These are phyloP conservation scores for Boloria euphrosyne DNA, from an alignment of 2,888 invertebrate genomes.

Conservation along the genomic window DNA sequence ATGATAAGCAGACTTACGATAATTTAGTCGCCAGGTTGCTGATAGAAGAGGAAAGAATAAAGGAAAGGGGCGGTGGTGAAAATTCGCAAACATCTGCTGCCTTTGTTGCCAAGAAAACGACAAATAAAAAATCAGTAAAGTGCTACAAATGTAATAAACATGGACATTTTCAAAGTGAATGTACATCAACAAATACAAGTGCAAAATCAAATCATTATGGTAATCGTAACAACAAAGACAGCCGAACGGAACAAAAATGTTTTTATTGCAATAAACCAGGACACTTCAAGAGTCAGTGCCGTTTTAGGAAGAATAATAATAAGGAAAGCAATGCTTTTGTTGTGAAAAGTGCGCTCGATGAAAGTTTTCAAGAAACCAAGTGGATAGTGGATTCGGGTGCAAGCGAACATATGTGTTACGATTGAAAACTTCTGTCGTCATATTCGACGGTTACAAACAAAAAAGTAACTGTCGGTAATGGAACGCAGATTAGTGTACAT, in stretches of 20 bases:
- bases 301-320: constrained; percentile 15
- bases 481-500: constrained; percentile 30
- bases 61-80: constrained; percentile 30
- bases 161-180: constrained; percentile 1
- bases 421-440: constrained; percentile 37
- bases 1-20: constrained; percentile 41
- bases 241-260: neutral
- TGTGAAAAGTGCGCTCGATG: constrained; percentile 3
- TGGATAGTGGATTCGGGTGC: constrained; percentile 44
- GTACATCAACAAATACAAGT: neutral
- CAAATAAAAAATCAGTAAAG: neutral
- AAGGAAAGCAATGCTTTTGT: constrained; percentile 27
- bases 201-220: neutral
- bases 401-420: constrained; percentile 42
- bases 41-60: constrained; percentile 43
- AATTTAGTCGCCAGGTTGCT: constrained; percentile 43
- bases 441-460: constrained; percentile 22
- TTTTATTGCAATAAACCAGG: constrained; percentile 20
- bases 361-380: constrained; percentile 28
- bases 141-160: constrained; percentile 1
- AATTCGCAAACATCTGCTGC: constrained; percentile 7
- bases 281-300: constrained; percentile 18
- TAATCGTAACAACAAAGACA: neutral
- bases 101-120: neutral
- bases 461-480: constrained; percentile 40